Percentiles rank a stretch among this genome's conserved stretches.
Conservation (phyloP, 2,113 vertebrate genomes). For the Excalfactoria chinensis region DNA sequence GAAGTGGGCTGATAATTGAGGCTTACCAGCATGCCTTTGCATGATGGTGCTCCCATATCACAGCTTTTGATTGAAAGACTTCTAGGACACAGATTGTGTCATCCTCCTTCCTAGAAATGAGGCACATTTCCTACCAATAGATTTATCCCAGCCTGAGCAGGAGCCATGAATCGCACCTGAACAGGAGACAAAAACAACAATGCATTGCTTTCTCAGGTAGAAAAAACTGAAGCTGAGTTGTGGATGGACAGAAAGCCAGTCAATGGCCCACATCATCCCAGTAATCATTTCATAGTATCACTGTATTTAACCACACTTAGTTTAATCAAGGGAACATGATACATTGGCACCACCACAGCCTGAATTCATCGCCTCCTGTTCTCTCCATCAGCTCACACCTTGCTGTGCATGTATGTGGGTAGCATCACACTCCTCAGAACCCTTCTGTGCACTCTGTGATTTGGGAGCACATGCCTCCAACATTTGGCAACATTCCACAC, state of each 20-base stretch:
- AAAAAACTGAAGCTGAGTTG: background rate
- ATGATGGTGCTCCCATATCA: background rate
- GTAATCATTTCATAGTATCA: background rate
- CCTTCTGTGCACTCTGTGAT: too few species aligned
- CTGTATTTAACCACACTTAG: background rate
- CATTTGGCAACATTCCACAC: background rate
- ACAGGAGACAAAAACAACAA: background rate
- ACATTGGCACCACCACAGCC: background rate
- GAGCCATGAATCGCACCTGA: background rate
- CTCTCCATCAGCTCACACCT: fast-evolving
- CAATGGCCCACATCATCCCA: background rate
- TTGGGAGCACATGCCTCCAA: background rate
- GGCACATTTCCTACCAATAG: background rate
- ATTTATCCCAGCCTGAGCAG: background rate
- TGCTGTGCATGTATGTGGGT: background rate
- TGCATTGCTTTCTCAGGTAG: background rate
- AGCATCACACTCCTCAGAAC: too few species aligned
- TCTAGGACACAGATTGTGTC: background rate
- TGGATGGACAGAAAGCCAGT: background rate
- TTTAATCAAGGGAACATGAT: background rate
- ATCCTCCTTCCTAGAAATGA: background rate
- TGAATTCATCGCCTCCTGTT: background rate
- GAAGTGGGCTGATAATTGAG: background rate
- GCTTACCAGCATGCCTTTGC: background rate
- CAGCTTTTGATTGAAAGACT: background rate